Percentiles rank a stretch among this genome's conserved stretches.
These are phyloP conservation scores for Autographa gamma DNA, from an alignment of 2,888 invertebrate genomes.

Conservation along the genomic window DNA sequence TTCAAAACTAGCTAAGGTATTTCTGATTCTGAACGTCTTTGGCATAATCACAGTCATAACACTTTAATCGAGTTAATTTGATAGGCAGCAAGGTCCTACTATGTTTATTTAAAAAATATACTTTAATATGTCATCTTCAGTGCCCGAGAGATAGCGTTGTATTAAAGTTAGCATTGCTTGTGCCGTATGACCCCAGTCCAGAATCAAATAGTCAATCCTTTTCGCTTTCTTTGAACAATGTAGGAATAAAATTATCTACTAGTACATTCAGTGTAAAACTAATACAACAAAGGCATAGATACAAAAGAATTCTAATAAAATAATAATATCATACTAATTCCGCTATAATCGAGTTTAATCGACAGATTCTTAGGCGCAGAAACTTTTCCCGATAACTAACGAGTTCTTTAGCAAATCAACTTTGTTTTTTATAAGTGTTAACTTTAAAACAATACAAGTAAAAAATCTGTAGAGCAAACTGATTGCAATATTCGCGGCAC, in stretches of 20 bases:
- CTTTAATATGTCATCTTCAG: background rate
- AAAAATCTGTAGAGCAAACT: conserved; percentile 50
- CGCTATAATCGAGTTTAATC: conserved; percentile 44
- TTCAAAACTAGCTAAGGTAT: background rate
- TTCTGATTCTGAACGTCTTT: conserved; percentile 1
- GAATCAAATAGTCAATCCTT: background rate
- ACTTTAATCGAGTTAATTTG: background rate
- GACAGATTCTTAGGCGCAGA: conserved; percentile 35
- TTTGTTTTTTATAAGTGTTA: conserved; percentile 15
- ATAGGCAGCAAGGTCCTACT: too few species aligned
- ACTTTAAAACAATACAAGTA: conserved; percentile 18
- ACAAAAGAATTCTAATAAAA: conserved; percentile 37
- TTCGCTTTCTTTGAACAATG: background rate
- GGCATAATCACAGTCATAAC: background rate
- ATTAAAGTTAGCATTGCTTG: too few species aligned
- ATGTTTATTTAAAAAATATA: background rate
- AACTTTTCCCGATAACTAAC: conserved; percentile 19
- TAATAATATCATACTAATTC: conserved; percentile 49
- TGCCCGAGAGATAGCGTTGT: background rate
- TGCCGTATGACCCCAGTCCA: background rate
- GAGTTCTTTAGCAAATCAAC: conserved; percentile 12
- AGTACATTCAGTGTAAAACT: conserved; percentile 26
- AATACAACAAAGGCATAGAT: conserved; percentile 24
- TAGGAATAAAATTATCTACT: conserved; percentile 11
- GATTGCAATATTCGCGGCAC: conserved; percentile 28